Percentiles rank a stretch among this genome's conserved stretches.
Conservation (phyloP, 2,113 vertebrate species). For the Tauraco erythrolophus region DNA sequence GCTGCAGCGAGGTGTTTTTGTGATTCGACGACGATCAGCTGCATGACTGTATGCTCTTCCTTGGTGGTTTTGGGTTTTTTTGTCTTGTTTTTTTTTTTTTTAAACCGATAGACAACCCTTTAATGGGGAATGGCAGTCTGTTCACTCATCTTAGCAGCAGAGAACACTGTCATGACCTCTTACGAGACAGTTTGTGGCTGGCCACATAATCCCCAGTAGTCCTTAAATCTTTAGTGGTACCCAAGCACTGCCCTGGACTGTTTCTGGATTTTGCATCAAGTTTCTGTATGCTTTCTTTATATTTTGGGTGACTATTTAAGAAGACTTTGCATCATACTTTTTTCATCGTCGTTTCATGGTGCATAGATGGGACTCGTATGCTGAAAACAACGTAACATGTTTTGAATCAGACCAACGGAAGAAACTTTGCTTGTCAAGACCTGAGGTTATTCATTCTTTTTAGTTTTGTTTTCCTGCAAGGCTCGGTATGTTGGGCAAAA, state of each 20-base stretch:
- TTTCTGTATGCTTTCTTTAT: slow-evolving; percentile 1
- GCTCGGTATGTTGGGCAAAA: neutral
- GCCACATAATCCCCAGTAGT: slow-evolving; percentile 33
- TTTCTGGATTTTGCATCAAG: slow-evolving; percentile 42
- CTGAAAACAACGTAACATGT: neutral
- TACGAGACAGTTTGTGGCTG: slow-evolving; percentile 14
- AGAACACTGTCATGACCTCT: neutral
- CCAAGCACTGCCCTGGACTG: slow-evolving; percentile 11
- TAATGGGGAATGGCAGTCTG: neutral
- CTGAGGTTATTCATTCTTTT: neutral
- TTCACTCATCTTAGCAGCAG: neutral
- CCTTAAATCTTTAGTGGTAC: slow-evolving; percentile 47
- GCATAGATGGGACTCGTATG: neutral
- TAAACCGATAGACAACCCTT: neutral
- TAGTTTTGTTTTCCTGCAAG: neutral
- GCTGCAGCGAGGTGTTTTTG: slow-evolving; percentile 94
- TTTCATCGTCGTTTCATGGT: neutral
- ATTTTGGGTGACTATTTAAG: slow-evolving; percentile 35
- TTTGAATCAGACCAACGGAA: neutral
- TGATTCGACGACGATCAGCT: slow-evolving; percentile 94
- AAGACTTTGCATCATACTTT: neutral
- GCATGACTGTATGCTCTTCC: slow-evolving; percentile 77
- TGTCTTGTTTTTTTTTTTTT: neutral
- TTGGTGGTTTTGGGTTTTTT: neutral
- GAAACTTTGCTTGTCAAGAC: neutral